phyloP scores from a whole-genome alignment of 2,888 invertebrate species.

The Muscina levida region DNA sequence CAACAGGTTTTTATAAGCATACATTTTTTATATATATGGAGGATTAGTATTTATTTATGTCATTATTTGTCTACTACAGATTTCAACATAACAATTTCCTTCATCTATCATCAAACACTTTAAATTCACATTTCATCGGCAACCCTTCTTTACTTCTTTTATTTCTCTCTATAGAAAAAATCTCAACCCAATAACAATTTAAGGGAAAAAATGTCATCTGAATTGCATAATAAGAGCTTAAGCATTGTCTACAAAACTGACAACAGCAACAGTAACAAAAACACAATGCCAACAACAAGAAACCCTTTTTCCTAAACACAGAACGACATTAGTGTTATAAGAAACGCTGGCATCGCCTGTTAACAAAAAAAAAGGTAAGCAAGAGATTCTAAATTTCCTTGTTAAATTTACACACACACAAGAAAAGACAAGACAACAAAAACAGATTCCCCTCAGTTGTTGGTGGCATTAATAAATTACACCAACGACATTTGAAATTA shows the following conservation, averaged over 20 bases:
- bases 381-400: conserved; percentile 14
- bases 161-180: too few species aligned
- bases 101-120: too few species aligned
- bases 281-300: conserved; percentile 14
- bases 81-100: too few species aligned
- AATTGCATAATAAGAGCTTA: conserved; percentile 63
- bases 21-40: too few species aligned
- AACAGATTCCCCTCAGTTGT: not conserved
- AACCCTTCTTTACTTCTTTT: too few species aligned
- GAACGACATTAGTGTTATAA: not conserved
- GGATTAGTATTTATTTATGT: too few species aligned
- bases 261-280: conserved; percentile 3
- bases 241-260: conserved; percentile 44
- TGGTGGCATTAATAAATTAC: conserved; percentile 33
- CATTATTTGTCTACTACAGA: too few species aligned
- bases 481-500: conserved; percentile 17
- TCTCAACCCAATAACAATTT: conserved; percentile 45
- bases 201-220: conserved; percentile 59
- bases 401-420: too few species aligned
- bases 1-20: too few species aligned
- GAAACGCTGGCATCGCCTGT: not conserved
- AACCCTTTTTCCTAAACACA: conserved; percentile 8
- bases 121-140: too few species aligned
- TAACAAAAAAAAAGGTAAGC: conserved; percentile 20
- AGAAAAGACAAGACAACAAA: not conserved